A percentile compares a stretch with the other conserved stretches of the same genome.
phyloP scores from a whole-genome alignment of 2,888 invertebrate genomes.

The Ischnus inquisitorius region DNA sequence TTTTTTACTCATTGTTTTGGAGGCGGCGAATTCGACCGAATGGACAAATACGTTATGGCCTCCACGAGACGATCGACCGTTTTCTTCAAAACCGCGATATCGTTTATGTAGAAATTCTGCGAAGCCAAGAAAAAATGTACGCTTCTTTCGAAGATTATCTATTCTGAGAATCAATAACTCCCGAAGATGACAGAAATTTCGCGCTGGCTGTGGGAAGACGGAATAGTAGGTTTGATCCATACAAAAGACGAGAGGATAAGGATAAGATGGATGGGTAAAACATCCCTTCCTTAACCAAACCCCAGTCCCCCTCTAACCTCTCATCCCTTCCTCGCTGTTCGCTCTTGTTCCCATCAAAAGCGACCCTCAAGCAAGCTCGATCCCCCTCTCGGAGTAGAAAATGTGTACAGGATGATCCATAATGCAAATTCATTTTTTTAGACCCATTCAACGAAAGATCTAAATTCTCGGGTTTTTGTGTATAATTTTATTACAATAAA shows the following conservation, averaged over 20 bases:
- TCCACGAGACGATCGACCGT: neutral
- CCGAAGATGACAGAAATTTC: conserved; percentile 8
- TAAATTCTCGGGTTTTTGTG: neutral
- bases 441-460: neutral
- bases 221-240: conserved; percentile 41
- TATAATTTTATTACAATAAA: neutral
- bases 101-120: neutral
- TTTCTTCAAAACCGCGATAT: neutral
- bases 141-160: no score
- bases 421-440: neutral
- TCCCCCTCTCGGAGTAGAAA: neutral
- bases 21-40: neutral
- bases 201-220: conserved; percentile 31
- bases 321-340: conserved; percentile 29
- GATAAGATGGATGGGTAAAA: conserved; percentile 59
- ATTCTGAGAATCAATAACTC: neutral
- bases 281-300: conserved; percentile 6
- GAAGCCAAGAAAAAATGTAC: conserved; percentile 14
- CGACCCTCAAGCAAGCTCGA: conserved; percentile 15
- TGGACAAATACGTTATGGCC: neutral
- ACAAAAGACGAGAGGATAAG: conserved; percentile 59
- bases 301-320: conserved; percentile 18
- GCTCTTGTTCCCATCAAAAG: conserved; percentile 35
- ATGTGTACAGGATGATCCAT: conserved; percentile 7
- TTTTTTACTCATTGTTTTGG: neutral